Conservation (phyloP, 2,113 vertebrate genomes). For the Sus scrofa region DNA sequence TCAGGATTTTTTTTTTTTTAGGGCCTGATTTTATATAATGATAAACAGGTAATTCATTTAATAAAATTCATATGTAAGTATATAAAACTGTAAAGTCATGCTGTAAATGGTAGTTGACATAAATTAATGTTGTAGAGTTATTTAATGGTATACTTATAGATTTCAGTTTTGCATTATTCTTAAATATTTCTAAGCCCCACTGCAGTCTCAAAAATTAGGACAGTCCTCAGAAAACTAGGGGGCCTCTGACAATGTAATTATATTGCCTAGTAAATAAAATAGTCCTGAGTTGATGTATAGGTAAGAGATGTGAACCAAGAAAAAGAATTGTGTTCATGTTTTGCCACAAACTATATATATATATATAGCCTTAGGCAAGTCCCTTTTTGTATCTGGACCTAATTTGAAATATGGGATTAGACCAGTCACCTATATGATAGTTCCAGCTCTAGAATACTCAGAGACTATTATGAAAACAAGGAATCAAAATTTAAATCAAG, state of each 20-base stretch:
- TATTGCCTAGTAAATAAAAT: neutral
- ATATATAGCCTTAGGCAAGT: neutral
- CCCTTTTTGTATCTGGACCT: neutral
- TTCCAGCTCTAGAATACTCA: neutral
- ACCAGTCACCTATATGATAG: neutral
- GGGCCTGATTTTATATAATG: neutral
- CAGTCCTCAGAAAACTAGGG: neutral
- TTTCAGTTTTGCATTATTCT: neutral
- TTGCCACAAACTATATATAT: neutral
- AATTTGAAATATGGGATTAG: neutral
- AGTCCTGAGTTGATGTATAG: neutral
- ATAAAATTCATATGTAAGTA: slow-evolving; percentile 1
- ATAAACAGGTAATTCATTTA: neutral
- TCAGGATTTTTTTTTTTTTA: neutral
- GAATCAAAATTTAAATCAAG: slow-evolving; percentile 31
- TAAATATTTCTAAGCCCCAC: neutral
- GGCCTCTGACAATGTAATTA: neutral
- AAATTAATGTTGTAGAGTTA: neutral
- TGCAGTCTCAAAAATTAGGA: neutral
- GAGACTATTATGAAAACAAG: neutral
- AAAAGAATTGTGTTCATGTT: neutral
- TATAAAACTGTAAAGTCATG: neutral
- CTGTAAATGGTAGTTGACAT: neutral
- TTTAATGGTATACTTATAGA: neutral
- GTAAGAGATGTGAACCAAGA: neutral